Percentiles rank a stretch among this genome's conserved stretches.
Evolutionary conservation across 2,888 invertebrate species (phyloP).

Genomic region (Andrena marginata): DNA sequence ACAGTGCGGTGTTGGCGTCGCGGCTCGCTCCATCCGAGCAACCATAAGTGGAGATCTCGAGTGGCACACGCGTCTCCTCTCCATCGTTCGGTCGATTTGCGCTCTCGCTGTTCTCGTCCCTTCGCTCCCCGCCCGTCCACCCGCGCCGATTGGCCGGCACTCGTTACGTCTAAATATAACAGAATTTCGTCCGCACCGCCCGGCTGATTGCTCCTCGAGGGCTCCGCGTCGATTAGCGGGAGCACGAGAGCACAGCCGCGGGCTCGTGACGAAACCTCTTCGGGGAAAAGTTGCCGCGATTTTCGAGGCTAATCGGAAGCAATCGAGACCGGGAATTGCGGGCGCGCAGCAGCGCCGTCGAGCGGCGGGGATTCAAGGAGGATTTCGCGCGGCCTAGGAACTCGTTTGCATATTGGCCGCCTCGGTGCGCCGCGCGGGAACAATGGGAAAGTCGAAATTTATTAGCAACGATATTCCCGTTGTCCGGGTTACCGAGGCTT

Average conservation of each 20-base stretch:
- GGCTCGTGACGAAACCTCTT: slow-evolving; percentile 23
- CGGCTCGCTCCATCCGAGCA: slow-evolving; percentile 26
- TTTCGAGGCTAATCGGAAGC: slow-evolving; percentile 59
- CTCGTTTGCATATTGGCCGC: slow-evolving; percentile 51
- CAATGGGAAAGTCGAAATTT: slow-evolving; percentile 58
- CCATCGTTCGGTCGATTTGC: slow-evolving; percentile 54
- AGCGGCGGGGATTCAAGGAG: not conserved
- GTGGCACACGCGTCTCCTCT: slow-evolving; percentile 47
- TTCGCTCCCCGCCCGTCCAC: not conserved
- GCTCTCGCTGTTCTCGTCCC: slow-evolving; percentile 3
- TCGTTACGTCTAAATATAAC: slow-evolving; percentile 70
- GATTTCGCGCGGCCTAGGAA: slow-evolving; percentile 9
- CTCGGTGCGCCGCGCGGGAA: slow-evolving; percentile 27
- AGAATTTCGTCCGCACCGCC: slow-evolving; percentile 56
- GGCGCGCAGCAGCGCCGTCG: not conserved
- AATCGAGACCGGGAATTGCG: slow-evolving; percentile 32
- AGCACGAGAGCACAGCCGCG: not conserved
- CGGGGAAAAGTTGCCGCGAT: slow-evolving; percentile 48
- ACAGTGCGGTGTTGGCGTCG: slow-evolving; percentile 43
- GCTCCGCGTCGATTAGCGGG: slow-evolving; percentile 36
- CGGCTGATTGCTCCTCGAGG: slow-evolving; percentile 57
- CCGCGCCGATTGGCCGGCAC: slow-evolving; percentile 58
- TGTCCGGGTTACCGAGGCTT: slow-evolving; percentile 27
- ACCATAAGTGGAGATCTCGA: slow-evolving; percentile 67
- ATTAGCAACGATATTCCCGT: slow-evolving; percentile 37